Evolutionary conservation across 2,113 vertebrate species (phyloP).

Genomic region (Eublepharis macularius): DNA sequence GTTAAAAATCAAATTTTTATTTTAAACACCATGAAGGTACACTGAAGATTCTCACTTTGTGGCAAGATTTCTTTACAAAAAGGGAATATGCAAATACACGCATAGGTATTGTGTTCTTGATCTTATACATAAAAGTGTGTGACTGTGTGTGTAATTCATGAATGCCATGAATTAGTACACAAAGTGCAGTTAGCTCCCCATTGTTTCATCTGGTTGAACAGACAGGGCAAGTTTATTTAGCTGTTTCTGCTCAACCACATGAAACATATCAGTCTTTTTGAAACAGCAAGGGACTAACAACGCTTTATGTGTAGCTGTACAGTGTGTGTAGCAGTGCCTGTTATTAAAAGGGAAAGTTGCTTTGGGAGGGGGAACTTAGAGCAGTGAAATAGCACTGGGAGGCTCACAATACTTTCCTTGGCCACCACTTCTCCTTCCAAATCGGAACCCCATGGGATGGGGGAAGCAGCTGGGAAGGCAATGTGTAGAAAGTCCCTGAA

Average conservation of each 20-base stretch:
- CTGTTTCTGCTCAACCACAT: neutral
- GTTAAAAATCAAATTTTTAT: neutral
- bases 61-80: too few species aligned
- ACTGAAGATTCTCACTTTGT: neutral
- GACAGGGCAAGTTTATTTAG: neutral
- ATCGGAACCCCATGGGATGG: neutral
- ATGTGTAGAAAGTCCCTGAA: neutral
- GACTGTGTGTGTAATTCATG: neutral
- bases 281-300: neutral
- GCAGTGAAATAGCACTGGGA: neutral
- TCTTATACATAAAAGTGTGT: neutral
- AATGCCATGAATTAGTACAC: neutral
- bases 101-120: neutral
- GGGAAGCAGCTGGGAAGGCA: neutral
- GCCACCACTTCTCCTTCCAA: neutral
- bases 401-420: neutral
- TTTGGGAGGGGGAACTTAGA: neutral
- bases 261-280: neutral
- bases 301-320: neutral
- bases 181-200: neutral
- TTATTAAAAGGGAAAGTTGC: neutral
- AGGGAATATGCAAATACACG: too few species aligned
- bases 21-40: neutral
- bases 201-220: neutral
- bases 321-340: neutral